Base-by-base conservation (phyloP, 2,113 vertebrate species). In the Entosphenus tridentatus region DNA sequence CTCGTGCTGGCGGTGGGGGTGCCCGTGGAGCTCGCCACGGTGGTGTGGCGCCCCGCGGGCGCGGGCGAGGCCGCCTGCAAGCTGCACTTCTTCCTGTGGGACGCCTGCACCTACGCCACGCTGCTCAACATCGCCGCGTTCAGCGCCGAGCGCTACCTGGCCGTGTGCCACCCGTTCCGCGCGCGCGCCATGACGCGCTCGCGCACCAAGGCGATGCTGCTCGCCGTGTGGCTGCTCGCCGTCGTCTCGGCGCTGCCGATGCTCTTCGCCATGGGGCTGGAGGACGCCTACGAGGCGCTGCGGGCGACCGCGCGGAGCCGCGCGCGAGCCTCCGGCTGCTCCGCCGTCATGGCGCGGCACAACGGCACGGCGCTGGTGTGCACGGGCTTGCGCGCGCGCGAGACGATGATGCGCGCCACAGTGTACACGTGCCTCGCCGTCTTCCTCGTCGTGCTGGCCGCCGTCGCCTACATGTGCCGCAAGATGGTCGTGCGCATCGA, bases 41-140 rank as follows among this genome's bases (percentile, higher is more conserved):
- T 72, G 55, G 73, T 75, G 56, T 75, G 74, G 74, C 68, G 56
- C 55, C 74, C 72, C 3, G 73, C 71, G 72, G 67, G 68, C 8
- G 9, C 68, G 16, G 72, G 74, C 4, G 21, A 18, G 2, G 58
- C 9, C 54, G 71, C 70, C 56, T 74, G 74, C 67, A 70, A 57
- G 59, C 70, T 69, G 8, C 72, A 72, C 71, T 73, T 72, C 12
- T 72, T 72, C 57, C 56, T 75, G 12, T 75, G 74, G 74, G 74
- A 75, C 56, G 68, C 71, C 9, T 73, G 73, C 67, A 74, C 72
- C 67, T 75, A 74, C 59, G 71, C 74, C 2, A 70, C 73, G 2
- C 70, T 75, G 12, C 68, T 75, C 58, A 75, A 75, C 68, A 72
- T 75, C 67, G 12, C 73, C 9, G 68, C 74, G 7, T 70, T 75